Base-by-base conservation (phyloP, 2,113 vertebrate species). In the Astur gentilis region DNA sequence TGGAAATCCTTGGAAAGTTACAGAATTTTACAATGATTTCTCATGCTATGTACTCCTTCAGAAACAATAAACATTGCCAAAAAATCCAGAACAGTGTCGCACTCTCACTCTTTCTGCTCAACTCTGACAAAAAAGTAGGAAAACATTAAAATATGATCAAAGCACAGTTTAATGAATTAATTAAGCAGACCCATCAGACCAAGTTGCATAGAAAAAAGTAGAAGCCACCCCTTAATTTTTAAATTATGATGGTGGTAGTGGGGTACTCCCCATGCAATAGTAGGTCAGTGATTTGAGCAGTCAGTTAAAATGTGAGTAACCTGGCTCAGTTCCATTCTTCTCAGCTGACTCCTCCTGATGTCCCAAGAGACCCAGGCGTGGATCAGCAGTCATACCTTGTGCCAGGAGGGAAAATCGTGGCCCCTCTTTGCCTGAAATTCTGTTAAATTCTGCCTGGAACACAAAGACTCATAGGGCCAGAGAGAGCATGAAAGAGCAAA, bases 331-430 rank as follows among this genome's bases (percentile, higher is more conserved):
- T 66, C 22, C 26, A 17, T 22, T 64, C 20, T 55, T 50, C 31
- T 45, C 0, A 0, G 4, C 16, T 47, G 29, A n/a, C 4, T 44
- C 7, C 11, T 87, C 31, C 17, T 67, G 31, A 60, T 50, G 32
- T 16, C 44, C n/a, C 22, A 80, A 45, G 31, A 86, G 16, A 88
- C 3, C 2, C 6, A 72, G 7, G 1, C 29, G 25, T 45, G 14
- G 20, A 54, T 17, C 22, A 70, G 21, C 25, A 65, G 32, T 26
- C 2, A 1, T 29, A 85, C 12, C 9, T 69, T 50, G 9, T 54
- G 15, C 5, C 3, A 1, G 5, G 25, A 76, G 6, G 20, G 11
- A 54, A 76, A 92, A 60, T 6, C 4, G 1, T 25, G 19, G 6
- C 6, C 18, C 6, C 16, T 45, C 29, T 81, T 57, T 66, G 19